A percentile compares a stretch with the other conserved stretches of the same genome.
Evolutionary conservation across 92 coral and sea anemone species (phyloP).

Genomic region (Actinernus sp.): DNA sequence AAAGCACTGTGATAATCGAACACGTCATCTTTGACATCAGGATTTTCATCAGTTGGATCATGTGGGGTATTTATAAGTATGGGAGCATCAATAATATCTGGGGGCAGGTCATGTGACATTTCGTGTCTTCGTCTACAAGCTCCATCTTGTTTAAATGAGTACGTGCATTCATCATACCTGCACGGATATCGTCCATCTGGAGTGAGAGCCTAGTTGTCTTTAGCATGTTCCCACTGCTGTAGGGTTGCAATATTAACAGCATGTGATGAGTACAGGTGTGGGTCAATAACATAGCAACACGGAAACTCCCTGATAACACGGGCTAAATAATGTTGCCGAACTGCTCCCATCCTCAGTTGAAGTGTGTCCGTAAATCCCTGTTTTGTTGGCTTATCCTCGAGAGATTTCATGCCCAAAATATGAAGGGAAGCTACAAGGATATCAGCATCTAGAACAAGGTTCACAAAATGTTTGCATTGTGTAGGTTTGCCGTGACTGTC

Average conservation of each 20-base stretch:
- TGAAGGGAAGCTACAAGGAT: slow-evolving; percentile 36
- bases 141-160: slow-evolving; percentile 53
- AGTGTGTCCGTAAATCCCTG: slow-evolving; percentile 8
- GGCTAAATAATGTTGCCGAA: slow-evolving; percentile 13
- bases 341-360: slow-evolving; percentile 1
- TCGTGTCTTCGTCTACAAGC: slow-evolving; percentile 56
- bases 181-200: slow-evolving; percentile 68
- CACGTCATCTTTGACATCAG: slow-evolving; percentile 53
- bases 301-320: slow-evolving; percentile 22
- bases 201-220: slow-evolving; percentile 19
- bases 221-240: slow-evolving; percentile 54
- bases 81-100: slow-evolving; percentile 21
- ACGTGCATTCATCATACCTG: slow-evolving; percentile 39
- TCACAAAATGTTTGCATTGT: slow-evolving; percentile 35
- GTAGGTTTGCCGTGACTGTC: slow-evolving; percentile 30
- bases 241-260: slow-evolving; percentile 29
- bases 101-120: slow-evolving; percentile 55
- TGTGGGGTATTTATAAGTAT: slow-evolving; percentile 2
- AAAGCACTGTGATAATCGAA: slow-evolving; percentile 56
- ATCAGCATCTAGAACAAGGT: slow-evolving; percentile 47
- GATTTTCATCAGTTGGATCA: slow-evolving; percentile 14
- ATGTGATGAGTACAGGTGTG: slow-evolving; percentile 34
- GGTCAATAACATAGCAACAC: slow-evolving; percentile 30
- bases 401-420: slow-evolving; percentile 42
- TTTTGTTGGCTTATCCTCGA: slow-evolving; percentile 22